Base-by-base conservation (phyloP, 2,888 invertebrate species). In the Phaedon cochleariae region DNA sequence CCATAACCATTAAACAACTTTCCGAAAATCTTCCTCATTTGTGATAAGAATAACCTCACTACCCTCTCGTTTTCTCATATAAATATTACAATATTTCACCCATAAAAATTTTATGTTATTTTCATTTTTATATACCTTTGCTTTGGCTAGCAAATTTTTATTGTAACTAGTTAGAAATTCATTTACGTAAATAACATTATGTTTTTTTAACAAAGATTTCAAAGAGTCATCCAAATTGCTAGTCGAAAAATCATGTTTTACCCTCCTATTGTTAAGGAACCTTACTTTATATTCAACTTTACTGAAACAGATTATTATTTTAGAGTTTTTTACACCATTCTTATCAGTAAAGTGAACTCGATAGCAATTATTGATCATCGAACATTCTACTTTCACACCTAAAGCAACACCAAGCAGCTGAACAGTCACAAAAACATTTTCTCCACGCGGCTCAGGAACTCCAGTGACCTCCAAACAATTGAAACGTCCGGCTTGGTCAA, bases 111-210 rank as follows among this genome's bases (percentile, higher is more conserved):
- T 22, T 4, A 22, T 48, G 48, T 48, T 48, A 15, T 48, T 5
- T 48, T 48, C 20, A 22, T 2, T 20, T 48, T 48, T 48, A 48
- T 48, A 20, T 10, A n/a, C 12, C 12, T 48, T 20, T 20, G 48
- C 48, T 48, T 15, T 22, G 22, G 17, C 48, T 48, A 48, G 12
- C 22, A 48, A 48, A 15, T 3, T 48, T 48, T 15, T 22, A 48
- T 48, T 48, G 48, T 48, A 12, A 21, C 12, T 48, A 22, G 48
- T 48, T 20, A 20, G 12, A 48, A 48, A 48, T 48, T 48, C 48
- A 48, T 48, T 48, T 10, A 48, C 48, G 17, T 48, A 48, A 48
- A 48, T 48, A 48, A n/a, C 20, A 48, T 48, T 48, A 20, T 48
- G 48, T 48, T 48, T 20, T 48, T 22, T 48, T 9, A 20, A 15